Conservation (phyloP, 2,888 invertebrate species). For the Drosophila ezoana region DNA sequence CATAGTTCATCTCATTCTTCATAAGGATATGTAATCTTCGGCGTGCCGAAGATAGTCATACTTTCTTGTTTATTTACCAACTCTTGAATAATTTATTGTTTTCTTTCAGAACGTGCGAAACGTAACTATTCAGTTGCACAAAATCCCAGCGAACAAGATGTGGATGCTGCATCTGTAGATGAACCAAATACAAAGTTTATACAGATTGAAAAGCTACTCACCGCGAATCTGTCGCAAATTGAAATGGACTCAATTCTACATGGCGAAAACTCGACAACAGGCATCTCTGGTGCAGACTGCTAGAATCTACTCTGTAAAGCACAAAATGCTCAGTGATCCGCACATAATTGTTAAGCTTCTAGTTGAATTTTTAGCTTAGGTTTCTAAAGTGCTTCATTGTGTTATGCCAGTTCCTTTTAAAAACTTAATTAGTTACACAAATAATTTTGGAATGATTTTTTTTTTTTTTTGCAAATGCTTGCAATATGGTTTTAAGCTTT, state of each 20-base stretch:
- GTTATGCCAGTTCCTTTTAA: slow-evolving; percentile 68
- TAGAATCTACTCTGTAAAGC: slow-evolving; percentile 22
- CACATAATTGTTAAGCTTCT: slow-evolving; percentile 1
- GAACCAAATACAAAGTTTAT: slow-evolving; percentile 80
- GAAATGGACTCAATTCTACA: slow-evolving; percentile 84
- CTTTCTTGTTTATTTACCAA: no score
- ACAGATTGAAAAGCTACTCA: slow-evolving; percentile 81
- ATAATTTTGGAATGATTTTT: slow-evolving; percentile 5
- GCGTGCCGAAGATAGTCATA: no score
- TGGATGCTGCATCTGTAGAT: slow-evolving; percentile 58
- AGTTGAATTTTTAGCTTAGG: slow-evolving; percentile 33
- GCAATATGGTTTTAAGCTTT: slow-evolving; percentile 63
- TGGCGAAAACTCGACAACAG: slow-evolving; percentile 74
- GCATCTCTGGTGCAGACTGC: slow-evolving; percentile 73
- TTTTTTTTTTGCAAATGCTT: slow-evolving; percentile 27
- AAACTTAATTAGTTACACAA: slow-evolving; percentile 55
- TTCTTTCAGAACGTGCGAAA: slow-evolving; percentile 71
- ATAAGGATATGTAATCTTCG: no score
- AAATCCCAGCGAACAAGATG: slow-evolving; percentile 34
- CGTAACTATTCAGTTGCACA: slow-evolving; percentile 58
- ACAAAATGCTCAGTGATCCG: slow-evolving; percentile 41
- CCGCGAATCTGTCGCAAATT: slow-evolving; percentile 79
- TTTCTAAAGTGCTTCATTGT: slow-evolving; percentile 43
- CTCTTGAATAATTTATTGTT: not conserved
- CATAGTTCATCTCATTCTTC: no score